A percentile compares a stretch with the other conserved stretches of the same genome.
phyloP scores from a whole-genome alignment of 2,797 vertebrate species.

The Chloroceryle inda region DNA sequence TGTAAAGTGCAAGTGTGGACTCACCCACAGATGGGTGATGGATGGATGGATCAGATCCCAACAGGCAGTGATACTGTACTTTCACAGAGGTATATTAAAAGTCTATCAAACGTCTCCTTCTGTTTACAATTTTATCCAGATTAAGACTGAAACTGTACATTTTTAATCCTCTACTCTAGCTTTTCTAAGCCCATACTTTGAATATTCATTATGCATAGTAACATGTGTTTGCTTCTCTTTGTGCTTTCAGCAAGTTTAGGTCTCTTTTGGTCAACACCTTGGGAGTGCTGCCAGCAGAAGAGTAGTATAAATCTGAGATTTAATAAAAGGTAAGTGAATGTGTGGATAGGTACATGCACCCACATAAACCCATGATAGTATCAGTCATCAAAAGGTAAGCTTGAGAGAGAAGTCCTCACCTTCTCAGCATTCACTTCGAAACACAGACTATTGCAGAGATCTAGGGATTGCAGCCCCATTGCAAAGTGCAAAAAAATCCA shows the following conservation, averaged over 20 bases:
- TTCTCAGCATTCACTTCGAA: background rate
- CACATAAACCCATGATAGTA: background rate
- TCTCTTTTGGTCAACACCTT: background rate
- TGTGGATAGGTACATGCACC: background rate
- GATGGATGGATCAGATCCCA: background rate
- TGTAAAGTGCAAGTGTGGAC: background rate
- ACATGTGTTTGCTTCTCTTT: background rate
- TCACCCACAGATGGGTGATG: background rate
- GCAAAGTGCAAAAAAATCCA: background rate
- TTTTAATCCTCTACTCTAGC: background rate
- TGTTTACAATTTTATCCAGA: background rate
- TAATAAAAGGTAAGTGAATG: rapidly evolving
- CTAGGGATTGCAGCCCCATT: background rate
- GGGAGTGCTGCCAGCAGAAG: background rate
- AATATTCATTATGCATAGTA: background rate
- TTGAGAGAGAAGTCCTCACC: background rate
- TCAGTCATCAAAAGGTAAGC: background rate
- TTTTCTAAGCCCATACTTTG: background rate
- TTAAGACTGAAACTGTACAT: background rate
- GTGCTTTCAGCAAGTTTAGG: background rate
- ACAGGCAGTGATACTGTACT: background rate
- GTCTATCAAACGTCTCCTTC: background rate
- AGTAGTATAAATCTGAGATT: background rate
- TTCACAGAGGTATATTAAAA: background rate
- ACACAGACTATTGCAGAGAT: background rate